A percentile compares a stretch with the other conserved stretches of the same genome.
Conservation (phyloP, 2,888 invertebrate species). For the Drosophila colorata region DNA sequence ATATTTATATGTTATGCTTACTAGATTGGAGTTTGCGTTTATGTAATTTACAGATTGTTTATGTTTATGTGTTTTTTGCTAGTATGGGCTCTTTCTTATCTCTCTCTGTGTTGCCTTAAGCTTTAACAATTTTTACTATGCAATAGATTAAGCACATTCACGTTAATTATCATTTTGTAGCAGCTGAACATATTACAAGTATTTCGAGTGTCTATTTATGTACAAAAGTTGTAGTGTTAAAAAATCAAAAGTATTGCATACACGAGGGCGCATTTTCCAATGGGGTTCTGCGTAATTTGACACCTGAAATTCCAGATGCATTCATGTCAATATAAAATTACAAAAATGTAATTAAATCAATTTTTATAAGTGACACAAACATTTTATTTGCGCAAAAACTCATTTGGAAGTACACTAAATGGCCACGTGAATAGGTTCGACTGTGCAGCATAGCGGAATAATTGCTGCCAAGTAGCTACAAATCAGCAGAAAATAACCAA, state of each 20-base stretch:
- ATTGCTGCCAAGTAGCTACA: too few species aligned
- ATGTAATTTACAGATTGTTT: slow-evolving; percentile 69
- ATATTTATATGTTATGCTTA: slow-evolving; percentile 51
- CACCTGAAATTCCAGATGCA: slow-evolving; percentile 37
- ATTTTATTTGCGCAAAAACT: slow-evolving; percentile 15
- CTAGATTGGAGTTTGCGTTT: slow-evolving; percentile 52
- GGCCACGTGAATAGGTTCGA: slow-evolving; percentile 45
- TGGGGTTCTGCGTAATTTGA: slow-evolving; percentile 8
- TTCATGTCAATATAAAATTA: slow-evolving; percentile 35
- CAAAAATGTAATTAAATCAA: slow-evolving; percentile 49
- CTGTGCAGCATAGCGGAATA: background rate
- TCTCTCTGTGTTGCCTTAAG: slow-evolving; percentile 55
- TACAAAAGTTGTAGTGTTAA: slow-evolving; percentile 43
- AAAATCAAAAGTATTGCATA: slow-evolving; percentile 27
- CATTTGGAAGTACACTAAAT: slow-evolving; percentile 17
- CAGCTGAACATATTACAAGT: slow-evolving; percentile 56
- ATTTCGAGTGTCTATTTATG: slow-evolving; percentile 23
- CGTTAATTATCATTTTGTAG: slow-evolving; percentile 37
- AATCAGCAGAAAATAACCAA: background rate
- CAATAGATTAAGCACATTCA: slow-evolving; percentile 63
- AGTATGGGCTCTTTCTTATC: background rate
- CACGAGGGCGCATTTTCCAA: slow-evolving; percentile 18
- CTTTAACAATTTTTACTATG: slow-evolving; percentile 76
- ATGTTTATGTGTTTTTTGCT: slow-evolving; percentile 40
- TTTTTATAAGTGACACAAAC: slow-evolving; percentile 36